Conservation (phyloP, 1,140 invertebrate genomes). For the Microplitis demolitor region DNA sequence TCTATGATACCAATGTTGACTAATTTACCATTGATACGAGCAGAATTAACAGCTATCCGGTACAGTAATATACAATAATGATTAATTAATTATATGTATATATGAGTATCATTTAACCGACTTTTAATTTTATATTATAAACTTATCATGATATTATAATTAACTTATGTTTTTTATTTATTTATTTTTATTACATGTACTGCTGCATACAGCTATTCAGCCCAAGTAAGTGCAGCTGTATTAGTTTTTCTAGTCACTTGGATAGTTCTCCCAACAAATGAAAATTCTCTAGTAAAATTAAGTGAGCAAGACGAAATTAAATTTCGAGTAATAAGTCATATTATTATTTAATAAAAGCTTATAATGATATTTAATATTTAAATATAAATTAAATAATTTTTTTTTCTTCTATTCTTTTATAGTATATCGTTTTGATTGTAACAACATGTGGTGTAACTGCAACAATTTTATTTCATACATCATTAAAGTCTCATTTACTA, state of each 20-base stretch:
- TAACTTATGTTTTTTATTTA: too few species aligned
- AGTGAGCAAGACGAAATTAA: slow-evolving; percentile 73
- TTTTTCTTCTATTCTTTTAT: slow-evolving; percentile 34
- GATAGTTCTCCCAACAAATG: slow-evolving; percentile 67
- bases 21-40: slow-evolving; percentile 68
- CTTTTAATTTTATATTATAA: too few species aligned
- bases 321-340: slow-evolving; percentile 70
- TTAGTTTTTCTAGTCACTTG: slow-evolving; percentile 79
- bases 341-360: neutral
- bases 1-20: slow-evolving; percentile 85
- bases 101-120: too few species aligned
- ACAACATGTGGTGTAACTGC: slow-evolving; percentile 64
- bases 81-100: too few species aligned
- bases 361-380: slow-evolving; percentile 7
- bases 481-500: slow-evolving; percentile 53
- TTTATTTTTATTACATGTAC: neutral
- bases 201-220: slow-evolving; percentile 72
- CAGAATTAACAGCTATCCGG: slow-evolving; percentile 81
- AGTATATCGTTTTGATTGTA: slow-evolving; percentile 66
- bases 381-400: neutral
- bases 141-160: too few species aligned
- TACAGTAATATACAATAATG: slow-evolving; percentile 45
- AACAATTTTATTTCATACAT: slow-evolving; percentile 66
- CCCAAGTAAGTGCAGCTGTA: slow-evolving; percentile 80
- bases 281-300: slow-evolving; percentile 63